These are phyloP conservation scores for Pantala flavescens DNA, from an alignment of 1,140 invertebrate genomes.

Conservation along the genomic window DNA sequence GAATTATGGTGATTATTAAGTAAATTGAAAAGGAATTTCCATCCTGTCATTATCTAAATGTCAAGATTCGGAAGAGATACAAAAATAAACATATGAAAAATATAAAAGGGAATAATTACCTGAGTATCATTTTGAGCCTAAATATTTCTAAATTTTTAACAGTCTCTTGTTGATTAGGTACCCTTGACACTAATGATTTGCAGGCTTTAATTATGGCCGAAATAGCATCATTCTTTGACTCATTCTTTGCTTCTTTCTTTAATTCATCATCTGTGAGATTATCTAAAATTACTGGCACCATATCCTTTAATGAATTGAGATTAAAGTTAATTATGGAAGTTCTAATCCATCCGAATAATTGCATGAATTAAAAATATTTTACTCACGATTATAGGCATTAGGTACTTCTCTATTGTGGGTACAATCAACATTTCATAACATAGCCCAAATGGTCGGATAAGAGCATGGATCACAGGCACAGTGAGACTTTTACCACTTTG, in stretches of 20 bases:
- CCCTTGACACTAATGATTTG: slow-evolving; percentile 71
- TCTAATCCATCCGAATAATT: neutral
- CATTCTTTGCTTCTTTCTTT: slow-evolving; percentile 92
- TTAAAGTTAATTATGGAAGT: neutral
- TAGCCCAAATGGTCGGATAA: slow-evolving; percentile 83
- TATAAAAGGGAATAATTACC: slow-evolving; percentile 29
- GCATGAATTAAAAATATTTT: slow-evolving; percentile 15
- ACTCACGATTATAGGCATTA: slow-evolving; percentile 84
- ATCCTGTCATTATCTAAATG: neutral
- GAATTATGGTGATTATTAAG: neutral
- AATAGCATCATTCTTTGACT: slow-evolving; percentile 86
- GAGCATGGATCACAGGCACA: slow-evolving; percentile 68
- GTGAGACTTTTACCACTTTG: slow-evolving; percentile 58
- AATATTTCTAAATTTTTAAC: slow-evolving; percentile 89
- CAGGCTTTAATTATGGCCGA: slow-evolving; percentile 81
- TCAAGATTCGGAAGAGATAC: neutral
- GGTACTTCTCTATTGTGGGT: slow-evolving; percentile 82
- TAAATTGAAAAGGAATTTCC: too few relatives aligned
- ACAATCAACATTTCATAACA: slow-evolving; percentile 86
- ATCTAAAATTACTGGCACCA: slow-evolving; percentile 81
- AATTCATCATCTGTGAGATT: slow-evolving; percentile 94
- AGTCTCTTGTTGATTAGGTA: slow-evolving; percentile 70
- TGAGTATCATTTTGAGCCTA: slow-evolving; percentile 89
- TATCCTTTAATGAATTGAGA: slow-evolving; percentile 52
- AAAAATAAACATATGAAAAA: neutral